Conservation (phyloP, 2,888 invertebrate genomes). For the Eumerus sabulonum region DNA sequence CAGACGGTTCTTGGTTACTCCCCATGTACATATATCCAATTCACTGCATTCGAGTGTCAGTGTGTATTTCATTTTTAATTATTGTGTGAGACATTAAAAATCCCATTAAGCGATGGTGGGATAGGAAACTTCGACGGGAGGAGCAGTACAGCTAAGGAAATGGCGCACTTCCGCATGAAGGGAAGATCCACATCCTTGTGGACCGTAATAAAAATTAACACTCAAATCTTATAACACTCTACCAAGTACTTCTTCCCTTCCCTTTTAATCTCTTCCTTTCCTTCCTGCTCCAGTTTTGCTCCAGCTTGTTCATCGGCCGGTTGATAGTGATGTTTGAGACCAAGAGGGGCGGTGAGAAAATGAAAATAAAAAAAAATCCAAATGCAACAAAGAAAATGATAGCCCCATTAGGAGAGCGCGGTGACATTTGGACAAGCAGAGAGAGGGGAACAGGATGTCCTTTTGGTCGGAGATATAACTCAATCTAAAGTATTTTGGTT, state of each 20-base stretch:
- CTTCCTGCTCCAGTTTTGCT: constrained; percentile 11
- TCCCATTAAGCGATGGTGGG: constrained; percentile 28
- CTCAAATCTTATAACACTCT: constrained; percentile 35
- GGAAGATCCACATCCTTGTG: constrained; percentile 33
- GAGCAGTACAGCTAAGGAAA: constrained; percentile 30
- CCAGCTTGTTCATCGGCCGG: background rate
- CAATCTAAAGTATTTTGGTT: too few species aligned
- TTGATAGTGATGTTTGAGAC: background rate
- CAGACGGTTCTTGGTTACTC: too few species aligned
- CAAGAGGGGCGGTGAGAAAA: constrained; percentile 20
- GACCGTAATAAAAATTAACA: constrained; percentile 56
- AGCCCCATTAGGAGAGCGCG: too few species aligned
- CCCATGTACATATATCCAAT: too few species aligned
- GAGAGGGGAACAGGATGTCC: too few species aligned
- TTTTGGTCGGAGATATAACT: too few species aligned
- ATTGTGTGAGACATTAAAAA: constrained; percentile 46
- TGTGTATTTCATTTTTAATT: constrained; percentile 49
- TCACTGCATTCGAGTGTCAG: constrained; percentile 4
- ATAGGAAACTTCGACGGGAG: constrained; percentile 27
- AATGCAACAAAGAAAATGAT: too few species aligned
- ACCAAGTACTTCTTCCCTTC: too few species aligned
- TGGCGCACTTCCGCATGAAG: constrained; percentile 50
- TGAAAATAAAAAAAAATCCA: constrained; percentile 8
- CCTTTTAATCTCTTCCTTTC: constrained; percentile 1
- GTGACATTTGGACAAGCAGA: too few species aligned